Evolutionary conservation across 2,888 invertebrate species (phyloP), one percentile per base, ranked within the genome.

Genomic region (Pristionchus japonicus): DNA sequence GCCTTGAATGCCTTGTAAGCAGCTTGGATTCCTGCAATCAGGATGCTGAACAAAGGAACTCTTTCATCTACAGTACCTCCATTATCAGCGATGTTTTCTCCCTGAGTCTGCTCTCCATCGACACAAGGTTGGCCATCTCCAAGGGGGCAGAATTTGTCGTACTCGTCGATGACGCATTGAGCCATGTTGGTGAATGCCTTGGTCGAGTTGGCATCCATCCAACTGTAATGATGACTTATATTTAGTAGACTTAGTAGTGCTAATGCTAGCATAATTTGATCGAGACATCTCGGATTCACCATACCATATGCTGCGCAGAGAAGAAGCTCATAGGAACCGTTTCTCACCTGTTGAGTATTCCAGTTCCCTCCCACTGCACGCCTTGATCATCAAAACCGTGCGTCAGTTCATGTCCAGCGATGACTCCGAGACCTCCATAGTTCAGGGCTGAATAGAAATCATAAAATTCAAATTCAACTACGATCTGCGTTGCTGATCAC

Each of bases 351-450:
- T 88, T 90, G n/a, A 93, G 89, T 15, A 85, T 89, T 27, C 93
- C 93, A 3, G 90, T 90, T 40, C 92, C 91, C 85, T 92, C 90
- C 93, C 93, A 93, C 88, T 93, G 93, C 34, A 93, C 93, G 74
- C 93, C 93, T 80, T 92, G 88, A 94, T 98, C 98, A 94, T 98
- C 98, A 94, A 98, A 98, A 0, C 98, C 98, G 93, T 98, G 98
- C 0, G 98, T 98, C 88, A 98, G 95, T 94, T 98, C 98, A 94
- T 99, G 98, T 0, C 98, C 98, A 97, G 98, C 98, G 0, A 99
- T 98, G 0, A 98, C 98, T 0, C 98, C 99, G 96, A 99, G 98
- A 1, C 97, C 98, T 0, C 98, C 99, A 93, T 97, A 99, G 86
- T 93, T 93, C 15, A 93, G 89, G 9, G 93, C 89, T n/a, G n/a